These are phyloP conservation scores for Hirundichthys speculiger DNA, from an alignment of 2,113 vertebrate species.

Conservation along the genomic window DNA sequence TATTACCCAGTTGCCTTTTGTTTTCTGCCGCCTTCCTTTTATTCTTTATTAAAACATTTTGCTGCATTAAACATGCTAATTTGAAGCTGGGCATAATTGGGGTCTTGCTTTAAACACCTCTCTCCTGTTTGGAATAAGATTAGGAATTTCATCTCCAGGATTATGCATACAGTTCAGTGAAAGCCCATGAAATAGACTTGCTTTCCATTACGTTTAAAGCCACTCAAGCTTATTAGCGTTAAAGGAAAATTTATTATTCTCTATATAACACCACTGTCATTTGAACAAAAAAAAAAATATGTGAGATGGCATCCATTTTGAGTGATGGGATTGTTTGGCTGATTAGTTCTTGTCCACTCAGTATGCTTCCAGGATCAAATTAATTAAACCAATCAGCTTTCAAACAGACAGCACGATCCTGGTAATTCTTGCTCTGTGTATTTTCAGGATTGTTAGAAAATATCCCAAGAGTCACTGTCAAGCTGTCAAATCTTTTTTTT, in stretches of 20 bases:
- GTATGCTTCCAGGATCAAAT: slow-evolving; percentile 35
- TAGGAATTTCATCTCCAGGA: slow-evolving; percentile 81
- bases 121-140: slow-evolving; percentile 80
- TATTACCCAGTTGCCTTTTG: slow-evolving; percentile 81
- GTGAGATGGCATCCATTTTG: slow-evolving; percentile 57
- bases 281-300: slow-evolving; percentile 61
- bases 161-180: slow-evolving; percentile 73
- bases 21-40: slow-evolving; percentile 77
- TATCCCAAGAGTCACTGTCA: slow-evolving; percentile 24
- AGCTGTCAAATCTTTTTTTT: slow-evolving; percentile 46
- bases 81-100: slow-evolving; percentile 78
- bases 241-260: slow-evolving; percentile 74
- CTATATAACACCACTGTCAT: slow-evolving; percentile 64
- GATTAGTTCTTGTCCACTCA: slow-evolving; percentile 59
- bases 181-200: slow-evolving; percentile 76
- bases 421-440: slow-evolving; percentile 30
- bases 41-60: slow-evolving; percentile 82
- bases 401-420: slow-evolving; percentile 29
- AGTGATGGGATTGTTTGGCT: slow-evolving; percentile 59
- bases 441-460: slow-evolving; percentile 52
- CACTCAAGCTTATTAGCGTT: slow-evolving; percentile 78
- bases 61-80: slow-evolving; percentile 81
- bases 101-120: slow-evolving; percentile 76
- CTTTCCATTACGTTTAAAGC: slow-evolving; percentile 77
- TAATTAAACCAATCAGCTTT: slow-evolving; percentile 60